These are phyloP conservation scores for Drosophila murphyi DNA, from an alignment of 1,140 invertebrate species.

Conservation along the genomic window DNA sequence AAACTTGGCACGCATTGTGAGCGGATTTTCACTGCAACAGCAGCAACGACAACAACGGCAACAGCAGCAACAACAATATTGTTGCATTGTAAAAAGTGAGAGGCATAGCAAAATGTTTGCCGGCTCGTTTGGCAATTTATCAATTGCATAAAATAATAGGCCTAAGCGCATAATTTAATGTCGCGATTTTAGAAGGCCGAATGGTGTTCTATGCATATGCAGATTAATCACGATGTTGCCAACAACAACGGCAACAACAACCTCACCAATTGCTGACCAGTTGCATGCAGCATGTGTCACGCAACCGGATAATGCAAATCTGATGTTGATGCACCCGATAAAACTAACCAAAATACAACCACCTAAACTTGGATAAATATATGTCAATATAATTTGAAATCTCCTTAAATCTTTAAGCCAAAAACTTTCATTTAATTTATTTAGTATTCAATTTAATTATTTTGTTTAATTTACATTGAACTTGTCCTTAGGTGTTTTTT, in stretches of 20 bases:
- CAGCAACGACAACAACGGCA: constrained; percentile 4
- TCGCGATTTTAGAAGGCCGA: constrained; percentile 66
- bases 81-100: constrained; percentile 66
- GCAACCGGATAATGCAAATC: constrained; percentile 40
- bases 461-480: constrained; percentile 15
- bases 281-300: constrained; percentile 34
- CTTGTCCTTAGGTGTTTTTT: constrained; percentile 24
- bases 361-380: no score
- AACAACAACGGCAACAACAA: constrained; percentile 37
- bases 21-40: constrained; percentile 67
- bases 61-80: constrained; percentile 28
- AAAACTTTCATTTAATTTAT: background rate
- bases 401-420: background rate
- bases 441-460: background rate
- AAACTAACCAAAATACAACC: background rate
- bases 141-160: constrained; percentile 82
- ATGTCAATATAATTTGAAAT: no score
- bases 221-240: constrained; percentile 66
- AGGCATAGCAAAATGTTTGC: constrained; percentile 31
- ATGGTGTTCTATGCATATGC: constrained; percentile 52
- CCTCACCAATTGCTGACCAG: constrained; percentile 1
- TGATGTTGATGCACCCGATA: constrained; percentile 5
- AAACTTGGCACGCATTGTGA: constrained; percentile 73
- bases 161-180: constrained; percentile 81
- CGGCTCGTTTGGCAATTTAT: constrained; percentile 72